Evolutionary conservation across 2,797 vertebrate species (phyloP).

Genomic region (Diplodus puntazzo): DNA sequence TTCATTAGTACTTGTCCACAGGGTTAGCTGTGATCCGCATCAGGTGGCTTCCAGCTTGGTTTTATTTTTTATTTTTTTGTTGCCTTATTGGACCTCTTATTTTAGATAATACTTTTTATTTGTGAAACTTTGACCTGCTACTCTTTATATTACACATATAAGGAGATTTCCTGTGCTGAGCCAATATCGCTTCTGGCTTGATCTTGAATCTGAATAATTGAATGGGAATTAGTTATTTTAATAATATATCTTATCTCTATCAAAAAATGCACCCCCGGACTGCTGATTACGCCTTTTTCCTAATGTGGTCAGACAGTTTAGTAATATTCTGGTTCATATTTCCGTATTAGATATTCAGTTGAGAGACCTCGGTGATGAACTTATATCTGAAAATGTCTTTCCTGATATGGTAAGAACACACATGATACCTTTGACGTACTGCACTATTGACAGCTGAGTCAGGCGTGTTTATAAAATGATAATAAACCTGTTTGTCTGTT

Average conservation of each 20-base stretch:
- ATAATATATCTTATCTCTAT: not conserved
- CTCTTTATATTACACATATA: too few species aligned
- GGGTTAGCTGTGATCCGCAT: constrained; percentile 8
- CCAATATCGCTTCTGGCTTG: too few species aligned
- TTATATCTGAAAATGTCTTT: not conserved
- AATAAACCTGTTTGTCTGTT: constrained; percentile 34
- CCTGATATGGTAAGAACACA: not conserved
- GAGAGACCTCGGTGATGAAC: not conserved
- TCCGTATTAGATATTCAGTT: not conserved
- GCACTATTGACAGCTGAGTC: not conserved
- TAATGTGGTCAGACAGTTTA: not conserved
- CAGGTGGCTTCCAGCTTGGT: constrained; percentile 19
- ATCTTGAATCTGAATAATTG: not conserved
- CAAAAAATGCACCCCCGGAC: too few species aligned
- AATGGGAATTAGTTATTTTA: not conserved
- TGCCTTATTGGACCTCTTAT: not conserved
- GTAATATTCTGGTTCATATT: not conserved
- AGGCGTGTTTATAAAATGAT: constrained; percentile 25
- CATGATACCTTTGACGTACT: not conserved
- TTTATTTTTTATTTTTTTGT: not conserved
- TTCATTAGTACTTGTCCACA: constrained; percentile 36
- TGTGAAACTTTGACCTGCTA: too few species aligned
- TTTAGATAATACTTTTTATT: not conserved
- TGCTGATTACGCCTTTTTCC: not conserved
- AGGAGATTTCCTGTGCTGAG: not conserved